These are phyloP conservation scores for Pseudomyrmex flavicornis DNA, from an alignment of 1,140 invertebrate species.

Conservation along the genomic window DNA sequence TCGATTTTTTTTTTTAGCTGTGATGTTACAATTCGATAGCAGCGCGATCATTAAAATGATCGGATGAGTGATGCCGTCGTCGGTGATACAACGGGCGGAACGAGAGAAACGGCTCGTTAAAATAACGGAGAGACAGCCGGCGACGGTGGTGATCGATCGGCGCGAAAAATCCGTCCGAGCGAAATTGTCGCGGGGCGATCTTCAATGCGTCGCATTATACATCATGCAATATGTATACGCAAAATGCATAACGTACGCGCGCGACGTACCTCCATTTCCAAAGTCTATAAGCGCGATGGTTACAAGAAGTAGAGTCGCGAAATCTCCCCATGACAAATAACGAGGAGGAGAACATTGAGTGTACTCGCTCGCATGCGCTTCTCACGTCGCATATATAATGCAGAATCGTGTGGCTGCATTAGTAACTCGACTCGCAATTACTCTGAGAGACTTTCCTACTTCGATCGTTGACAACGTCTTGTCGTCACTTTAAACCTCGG, in stretches of 20 bases:
- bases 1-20: too few species aligned
- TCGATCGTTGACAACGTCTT: neutral
- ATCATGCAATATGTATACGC: conserved; percentile 61
- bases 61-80: neutral
- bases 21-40: too few species aligned
- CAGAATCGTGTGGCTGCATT: conserved; percentile 10
- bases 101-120: conserved; percentile 23
- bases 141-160: conserved; percentile 28
- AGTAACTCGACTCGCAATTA: conserved; percentile 23
- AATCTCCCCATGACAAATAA: conserved; percentile 34
- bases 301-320: neutral
- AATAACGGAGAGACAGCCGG: conserved; percentile 8
- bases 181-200: conserved; percentile 6
- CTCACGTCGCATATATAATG: conserved; percentile 42
- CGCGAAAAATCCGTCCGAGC: conserved; percentile 38
- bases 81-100: neutral
- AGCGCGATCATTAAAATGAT: neutral
- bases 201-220: conserved; percentile 59
- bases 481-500: conserved; percentile 22
- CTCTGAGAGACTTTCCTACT: neutral
- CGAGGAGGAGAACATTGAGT: neutral
- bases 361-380: neutral
- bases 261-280: neutral
- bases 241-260: neutral
- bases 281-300: conserved; percentile 21